phyloP scores from a whole-genome alignment of 2,888 invertebrate species.

The Rotaria socialis region DNA sequence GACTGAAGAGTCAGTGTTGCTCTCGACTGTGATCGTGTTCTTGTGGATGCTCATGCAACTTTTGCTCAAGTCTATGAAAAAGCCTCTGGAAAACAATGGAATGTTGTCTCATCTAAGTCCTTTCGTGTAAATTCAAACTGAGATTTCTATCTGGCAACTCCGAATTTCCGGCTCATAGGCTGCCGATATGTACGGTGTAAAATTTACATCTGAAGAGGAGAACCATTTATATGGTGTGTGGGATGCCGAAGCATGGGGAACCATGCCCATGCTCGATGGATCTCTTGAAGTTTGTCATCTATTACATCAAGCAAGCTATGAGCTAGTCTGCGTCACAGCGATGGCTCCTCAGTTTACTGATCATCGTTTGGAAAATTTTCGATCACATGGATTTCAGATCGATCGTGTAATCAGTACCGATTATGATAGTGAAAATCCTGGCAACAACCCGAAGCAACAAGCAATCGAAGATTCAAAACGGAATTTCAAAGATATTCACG shows the following conservation, averaged over 20 bases:
- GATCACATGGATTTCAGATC: not conserved
- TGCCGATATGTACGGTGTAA: too few relatives aligned
- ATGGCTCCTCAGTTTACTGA: not conserved
- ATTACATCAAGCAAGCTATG: not conserved
- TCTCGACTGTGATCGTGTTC: too few relatives aligned
- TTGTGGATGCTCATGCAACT: too few relatives aligned
- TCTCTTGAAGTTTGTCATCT: not conserved
- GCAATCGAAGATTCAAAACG: not conserved
- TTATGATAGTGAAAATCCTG: not conserved
- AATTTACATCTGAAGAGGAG: too few relatives aligned
- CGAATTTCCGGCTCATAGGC: too few relatives aligned
- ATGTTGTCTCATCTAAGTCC: too few relatives aligned
- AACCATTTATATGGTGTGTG: too few relatives aligned
- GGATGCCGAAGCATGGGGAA: not conserved
- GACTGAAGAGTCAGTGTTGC: too few relatives aligned
- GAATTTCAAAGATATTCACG: constrained; percentile 7
- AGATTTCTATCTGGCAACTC: too few relatives aligned
- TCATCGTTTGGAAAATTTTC: not conserved
- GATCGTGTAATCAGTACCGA: not conserved
- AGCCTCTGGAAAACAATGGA: too few relatives aligned
- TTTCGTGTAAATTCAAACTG: too few relatives aligned
- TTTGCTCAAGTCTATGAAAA: too few relatives aligned
- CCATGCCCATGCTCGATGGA: not conserved
- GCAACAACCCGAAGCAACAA: not conserved
- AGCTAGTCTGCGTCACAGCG: not conserved